phyloP scores from a whole-genome alignment of 2,113 vertebrate species.

The Hippopotamus amphibius region DNA sequence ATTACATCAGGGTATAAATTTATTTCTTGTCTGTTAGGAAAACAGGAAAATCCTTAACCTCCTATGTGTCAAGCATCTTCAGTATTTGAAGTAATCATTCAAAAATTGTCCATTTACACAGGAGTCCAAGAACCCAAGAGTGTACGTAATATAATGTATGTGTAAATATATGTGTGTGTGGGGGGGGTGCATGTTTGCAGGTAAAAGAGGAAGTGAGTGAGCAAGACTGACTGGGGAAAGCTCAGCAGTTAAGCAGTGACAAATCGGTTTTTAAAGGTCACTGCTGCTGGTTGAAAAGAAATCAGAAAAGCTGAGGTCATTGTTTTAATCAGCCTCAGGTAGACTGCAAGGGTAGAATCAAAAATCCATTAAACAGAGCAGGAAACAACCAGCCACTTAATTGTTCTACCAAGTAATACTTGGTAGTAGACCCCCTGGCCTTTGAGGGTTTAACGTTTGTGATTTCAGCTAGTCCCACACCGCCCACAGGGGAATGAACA shows the following conservation, averaged over 20 bases:
- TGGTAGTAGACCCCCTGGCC: slow-evolving; percentile 57
- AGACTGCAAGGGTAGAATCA: slow-evolving; percentile 61
- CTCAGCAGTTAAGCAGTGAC: background rate
- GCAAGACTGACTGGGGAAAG: background rate
- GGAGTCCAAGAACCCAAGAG: background rate
- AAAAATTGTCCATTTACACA: background rate
- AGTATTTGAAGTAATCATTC: background rate
- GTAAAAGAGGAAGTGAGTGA: background rate
- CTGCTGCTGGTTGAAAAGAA: slow-evolving; percentile 53
- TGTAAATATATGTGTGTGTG: background rate
- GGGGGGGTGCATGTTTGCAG: background rate
- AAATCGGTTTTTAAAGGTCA: slow-evolving; percentile 74
- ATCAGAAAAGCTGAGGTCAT: slow-evolving; percentile 61
- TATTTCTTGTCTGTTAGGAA: slow-evolving; percentile 12
- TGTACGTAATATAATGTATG: no score
- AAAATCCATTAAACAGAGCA: slow-evolving; percentile 63
- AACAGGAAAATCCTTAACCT: background rate
- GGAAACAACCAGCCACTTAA: slow-evolving; percentile 43
- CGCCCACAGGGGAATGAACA: background rate
- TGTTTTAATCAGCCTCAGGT: slow-evolving; percentile 64
- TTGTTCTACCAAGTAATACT: slow-evolving; percentile 56
- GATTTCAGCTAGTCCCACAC: slow-evolving; percentile 19
- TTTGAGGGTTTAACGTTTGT: slow-evolving; percentile 56
- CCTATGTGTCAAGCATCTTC: background rate
- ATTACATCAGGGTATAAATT: background rate